A percentile compares a stretch with the other conserved stretches of the same genome.
Conservation (phyloP, 2,113 vertebrate species). For the Centropus bengalensis region DNA sequence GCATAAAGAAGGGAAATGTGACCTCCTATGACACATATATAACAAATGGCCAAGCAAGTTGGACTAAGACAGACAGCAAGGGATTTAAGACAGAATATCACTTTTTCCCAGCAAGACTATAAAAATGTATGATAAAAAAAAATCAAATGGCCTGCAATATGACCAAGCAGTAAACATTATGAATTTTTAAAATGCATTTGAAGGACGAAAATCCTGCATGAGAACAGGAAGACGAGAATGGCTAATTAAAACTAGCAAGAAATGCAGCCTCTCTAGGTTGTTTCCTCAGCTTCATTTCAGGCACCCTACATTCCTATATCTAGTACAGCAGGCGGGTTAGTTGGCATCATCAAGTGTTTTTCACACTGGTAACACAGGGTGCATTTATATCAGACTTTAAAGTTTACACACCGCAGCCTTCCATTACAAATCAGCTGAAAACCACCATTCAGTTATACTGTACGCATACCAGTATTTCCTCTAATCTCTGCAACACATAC, state of each 20-base stretch:
- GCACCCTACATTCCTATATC: neutral
- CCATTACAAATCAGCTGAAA: neutral
- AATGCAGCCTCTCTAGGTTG: neutral
- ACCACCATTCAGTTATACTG: neutral
- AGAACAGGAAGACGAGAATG: neutral
- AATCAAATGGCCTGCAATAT: neutral
- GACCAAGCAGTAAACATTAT: constrained; percentile 45
- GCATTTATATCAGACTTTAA: neutral
- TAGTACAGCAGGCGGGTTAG: neutral
- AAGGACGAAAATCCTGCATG: constrained; percentile 34
- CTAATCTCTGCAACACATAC: neutral
- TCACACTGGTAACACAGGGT: neutral
- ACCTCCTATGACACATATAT: neutral
- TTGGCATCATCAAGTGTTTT: neutral
- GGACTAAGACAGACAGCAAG: neutral
- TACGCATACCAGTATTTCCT: neutral
- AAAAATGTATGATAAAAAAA: neutral
- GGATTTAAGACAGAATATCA: neutral
- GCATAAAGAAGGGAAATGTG: neutral
- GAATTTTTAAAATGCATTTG: constrained; percentile 51
- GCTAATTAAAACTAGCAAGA: constrained; percentile 39
- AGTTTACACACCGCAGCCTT: neutral
- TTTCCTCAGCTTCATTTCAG: neutral
- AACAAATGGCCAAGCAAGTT: neutral
- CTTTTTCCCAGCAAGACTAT: neutral